These are phyloP conservation scores for Zaprionus africanus DNA, from an alignment of 1,140 invertebrate species.

Conservation along the genomic window DNA sequence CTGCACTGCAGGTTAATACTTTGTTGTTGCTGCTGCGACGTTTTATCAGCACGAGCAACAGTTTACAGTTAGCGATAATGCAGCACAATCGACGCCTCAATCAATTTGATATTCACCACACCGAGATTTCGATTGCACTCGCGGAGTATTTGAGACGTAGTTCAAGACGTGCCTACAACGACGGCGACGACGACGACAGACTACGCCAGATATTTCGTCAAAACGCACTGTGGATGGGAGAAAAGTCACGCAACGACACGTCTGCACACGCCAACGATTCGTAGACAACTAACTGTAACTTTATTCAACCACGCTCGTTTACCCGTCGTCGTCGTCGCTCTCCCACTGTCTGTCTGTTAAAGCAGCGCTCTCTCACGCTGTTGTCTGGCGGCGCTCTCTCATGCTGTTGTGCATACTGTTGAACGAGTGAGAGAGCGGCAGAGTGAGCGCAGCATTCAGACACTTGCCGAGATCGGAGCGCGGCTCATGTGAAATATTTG, in stretches of 20 bases:
- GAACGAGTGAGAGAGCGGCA: neutral
- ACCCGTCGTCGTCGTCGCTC: neutral
- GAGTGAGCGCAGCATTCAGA: conserved; percentile 11
- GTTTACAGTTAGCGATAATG: conserved; percentile 45
- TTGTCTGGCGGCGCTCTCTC: conserved; percentile 7
- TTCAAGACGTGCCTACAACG: conserved; percentile 24
- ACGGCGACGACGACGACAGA: neutral
- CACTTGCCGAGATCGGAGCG: conserved; percentile 25
- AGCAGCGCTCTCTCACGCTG: neutral
- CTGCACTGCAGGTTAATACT: neutral
- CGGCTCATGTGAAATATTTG: conserved; percentile 9
- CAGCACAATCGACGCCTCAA: conserved; percentile 51
- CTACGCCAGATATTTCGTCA: conserved; percentile 17
- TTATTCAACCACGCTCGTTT: conserved; percentile 20
- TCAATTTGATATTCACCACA: conserved; percentile 33
- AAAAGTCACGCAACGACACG: conserved; percentile 35
- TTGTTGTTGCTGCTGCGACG: neutral
- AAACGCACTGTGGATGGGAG: conserved; percentile 4
- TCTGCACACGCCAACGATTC: conserved; percentile 46
- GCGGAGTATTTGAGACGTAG: conserved; percentile 21
- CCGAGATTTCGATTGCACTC: conserved; percentile 47
- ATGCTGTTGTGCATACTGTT: neutral
- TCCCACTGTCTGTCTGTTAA: neutral
- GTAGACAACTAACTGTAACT: conserved; percentile 55
- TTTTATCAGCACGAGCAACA: conserved; percentile 33